Evolutionary conservation across 2,797 vertebrate genomes (phyloP).

Genomic region (Mormyrops boulengeri): DNA sequence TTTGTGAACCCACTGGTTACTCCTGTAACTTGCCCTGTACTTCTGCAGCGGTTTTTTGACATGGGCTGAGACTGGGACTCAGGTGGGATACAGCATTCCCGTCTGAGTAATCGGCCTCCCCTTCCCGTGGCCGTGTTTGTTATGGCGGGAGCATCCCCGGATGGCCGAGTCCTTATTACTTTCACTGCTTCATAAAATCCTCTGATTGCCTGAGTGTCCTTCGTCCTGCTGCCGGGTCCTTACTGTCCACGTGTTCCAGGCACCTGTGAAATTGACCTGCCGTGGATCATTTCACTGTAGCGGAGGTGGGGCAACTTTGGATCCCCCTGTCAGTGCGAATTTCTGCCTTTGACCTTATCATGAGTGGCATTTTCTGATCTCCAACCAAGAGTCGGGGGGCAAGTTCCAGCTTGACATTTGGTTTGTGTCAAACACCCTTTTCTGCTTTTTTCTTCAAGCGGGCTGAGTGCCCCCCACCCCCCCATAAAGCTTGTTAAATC

Average conservation of each 20-base stretch:
- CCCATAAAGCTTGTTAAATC: neutral
- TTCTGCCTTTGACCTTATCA: conserved; percentile 64
- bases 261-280: neutral
- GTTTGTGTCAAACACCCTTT: conserved; percentile 43
- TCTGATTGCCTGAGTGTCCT: neutral
- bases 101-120: neutral
- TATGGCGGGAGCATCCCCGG: neutral
- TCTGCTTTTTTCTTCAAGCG: conserved; percentile 37
- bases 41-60: neutral
- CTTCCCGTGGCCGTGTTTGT: neutral
- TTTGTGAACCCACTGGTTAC: neutral
- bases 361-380: conserved; percentile 62
- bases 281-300: neutral
- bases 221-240: neutral
- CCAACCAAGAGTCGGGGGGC: conserved; percentile 49
- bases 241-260: neutral
- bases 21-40: neutral
- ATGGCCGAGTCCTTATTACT: conserved; percentile 7
- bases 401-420: conserved; percentile 51
- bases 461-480: conserved; percentile 22
- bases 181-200: conserved; percentile 19
- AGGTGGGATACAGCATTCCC: neutral
- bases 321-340: conserved; percentile 48
- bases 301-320: neutral
- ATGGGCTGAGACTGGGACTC: no score